Conservation (phyloP, 35 echinoderm and acorn worm species). For the Eucidaris tribuloides region DNA sequence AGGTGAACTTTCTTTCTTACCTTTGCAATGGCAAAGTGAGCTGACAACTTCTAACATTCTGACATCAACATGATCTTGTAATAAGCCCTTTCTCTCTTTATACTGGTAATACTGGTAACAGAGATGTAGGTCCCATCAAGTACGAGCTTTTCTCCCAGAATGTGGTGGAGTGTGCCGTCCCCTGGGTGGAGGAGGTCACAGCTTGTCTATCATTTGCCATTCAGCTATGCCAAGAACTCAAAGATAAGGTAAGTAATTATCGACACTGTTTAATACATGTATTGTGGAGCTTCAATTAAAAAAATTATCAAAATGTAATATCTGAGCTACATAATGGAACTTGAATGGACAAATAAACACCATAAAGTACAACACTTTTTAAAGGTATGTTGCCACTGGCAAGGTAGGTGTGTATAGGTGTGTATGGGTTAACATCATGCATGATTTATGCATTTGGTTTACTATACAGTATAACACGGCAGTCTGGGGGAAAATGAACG, state of each 20-base stretch:
- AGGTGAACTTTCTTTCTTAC: no score
- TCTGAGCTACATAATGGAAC: neutral
- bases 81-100: no score
- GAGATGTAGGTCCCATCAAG: slow-evolving; percentile 61
- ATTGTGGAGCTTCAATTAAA: neutral
- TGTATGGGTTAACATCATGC: neutral
- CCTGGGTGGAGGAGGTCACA: slow-evolving; percentile 64
- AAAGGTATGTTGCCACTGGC: neutral
- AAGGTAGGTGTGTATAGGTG: neutral
- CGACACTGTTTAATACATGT: neutral
- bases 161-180: slow-evolving; percentile 56
- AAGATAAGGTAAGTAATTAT: slow-evolving; percentile 54
- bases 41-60: no score
- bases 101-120: no score
- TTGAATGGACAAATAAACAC: no score
- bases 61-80: no score
- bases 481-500: no score
- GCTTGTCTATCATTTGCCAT: slow-evolving; percentile 65
- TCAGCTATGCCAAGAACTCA: slow-evolving; percentile 82
- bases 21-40: no score
- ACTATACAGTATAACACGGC: no score
- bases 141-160: slow-evolving; percentile 68
- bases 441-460: no score
- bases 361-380: neutral
- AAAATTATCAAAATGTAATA: no score